phyloP scores from a whole-genome alignment of 2,113 vertebrate genomes.

The Barnardius zonarius region DNA sequence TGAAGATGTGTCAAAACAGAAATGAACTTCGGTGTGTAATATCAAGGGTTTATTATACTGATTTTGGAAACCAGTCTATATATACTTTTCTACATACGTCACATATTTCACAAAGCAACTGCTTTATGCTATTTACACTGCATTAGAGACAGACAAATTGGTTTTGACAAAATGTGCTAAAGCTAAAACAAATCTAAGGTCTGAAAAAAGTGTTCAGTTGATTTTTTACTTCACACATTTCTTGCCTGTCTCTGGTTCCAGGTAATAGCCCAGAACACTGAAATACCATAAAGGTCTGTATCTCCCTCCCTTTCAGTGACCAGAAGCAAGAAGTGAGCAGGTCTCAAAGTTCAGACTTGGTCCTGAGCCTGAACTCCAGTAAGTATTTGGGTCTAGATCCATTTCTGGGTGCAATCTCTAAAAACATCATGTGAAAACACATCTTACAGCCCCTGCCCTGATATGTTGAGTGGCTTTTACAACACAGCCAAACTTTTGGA shows the following conservation, averaged over 20 bases:
- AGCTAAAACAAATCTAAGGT: neutral
- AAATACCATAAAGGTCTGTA: neutral
- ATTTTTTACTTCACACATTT: neutral
- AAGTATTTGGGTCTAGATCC: neutral
- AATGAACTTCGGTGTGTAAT: neutral
- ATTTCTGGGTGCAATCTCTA: neutral
- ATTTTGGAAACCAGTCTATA: slow-evolving; percentile 32
- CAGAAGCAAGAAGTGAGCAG: neutral
- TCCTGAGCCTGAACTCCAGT: neutral
- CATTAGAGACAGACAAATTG: neutral
- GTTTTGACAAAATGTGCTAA: neutral
- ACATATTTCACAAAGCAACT: slow-evolving; percentile 30
- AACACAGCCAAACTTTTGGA: neutral
- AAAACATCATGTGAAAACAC: neutral
- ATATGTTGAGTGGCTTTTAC: neutral
- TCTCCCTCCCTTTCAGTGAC: neutral
- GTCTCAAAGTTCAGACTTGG: neutral
- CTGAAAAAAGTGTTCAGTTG: neutral
- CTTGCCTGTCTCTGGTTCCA: neutral
- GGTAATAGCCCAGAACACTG: neutral
- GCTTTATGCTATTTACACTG: neutral
- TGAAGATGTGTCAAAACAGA: slow-evolving; percentile 44
- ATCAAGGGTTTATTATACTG: slow-evolving; percentile 2
- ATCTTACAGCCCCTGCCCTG: neutral
- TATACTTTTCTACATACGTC: neutral